phyloP scores from a whole-genome alignment of 23 tunicate species.

The Styela clava region DNA sequence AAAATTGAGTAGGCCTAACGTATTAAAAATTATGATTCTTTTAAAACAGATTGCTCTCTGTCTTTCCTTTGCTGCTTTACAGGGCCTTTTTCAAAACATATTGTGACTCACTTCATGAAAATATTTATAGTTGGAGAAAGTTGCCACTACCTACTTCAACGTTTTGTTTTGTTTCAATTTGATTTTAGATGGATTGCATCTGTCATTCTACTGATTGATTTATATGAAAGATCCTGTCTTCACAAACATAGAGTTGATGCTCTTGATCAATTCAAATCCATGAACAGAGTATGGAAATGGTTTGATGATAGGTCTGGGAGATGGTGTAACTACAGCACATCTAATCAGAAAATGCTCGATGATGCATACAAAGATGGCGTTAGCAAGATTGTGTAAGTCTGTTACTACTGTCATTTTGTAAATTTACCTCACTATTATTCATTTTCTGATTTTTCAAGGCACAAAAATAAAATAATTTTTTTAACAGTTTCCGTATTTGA shows the following conservation, averaged over 20 bases:
- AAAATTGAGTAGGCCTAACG: too few relatives aligned
- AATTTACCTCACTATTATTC: background rate
- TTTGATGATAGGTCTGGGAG: slow-evolving; percentile 91
- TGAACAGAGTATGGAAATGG: slow-evolving; percentile 87
- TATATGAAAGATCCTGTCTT: slow-evolving; percentile 72
- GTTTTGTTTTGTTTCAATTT: too few relatives aligned
- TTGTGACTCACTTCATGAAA: too few relatives aligned
- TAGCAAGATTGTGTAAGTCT: slow-evolving; percentile 16
- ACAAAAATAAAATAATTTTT: too few relatives aligned
- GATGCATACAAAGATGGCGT: slow-evolving; percentile 80
- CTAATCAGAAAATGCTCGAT: slow-evolving; percentile 77
- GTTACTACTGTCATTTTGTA: background rate
- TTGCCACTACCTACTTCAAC: too few relatives aligned
- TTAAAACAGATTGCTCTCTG: too few relatives aligned
- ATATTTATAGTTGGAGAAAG: too few relatives aligned
- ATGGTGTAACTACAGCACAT: slow-evolving; percentile 82
- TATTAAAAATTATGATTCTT: too few relatives aligned
- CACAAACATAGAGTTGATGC: slow-evolving; percentile 43
- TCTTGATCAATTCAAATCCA: slow-evolving; percentile 20
- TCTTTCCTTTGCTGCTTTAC: too few relatives aligned
- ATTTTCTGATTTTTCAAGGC: too few relatives aligned
- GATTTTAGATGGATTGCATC: slow-evolving; percentile 87
- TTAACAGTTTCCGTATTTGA: too few relatives aligned
- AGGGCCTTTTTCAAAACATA: too few relatives aligned
- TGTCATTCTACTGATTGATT: slow-evolving; percentile 52